A percentile compares a stretch with the other conserved stretches of the same genome.
phyloP scores from a whole-genome alignment of 2,113 vertebrate genomes.

The human region GRCh38 chr4:127979001-127979500 shows the following conservation, averaged over 20 bases:
- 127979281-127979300: no score
- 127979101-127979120: not conserved
- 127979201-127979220: not conserved
- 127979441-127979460: no score
- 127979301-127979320: no score
- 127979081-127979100: not conserved
- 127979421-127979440: no score
- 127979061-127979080: not conserved
- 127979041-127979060: not conserved
- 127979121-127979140: not conserved
- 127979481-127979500: no score
- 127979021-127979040: not conserved
- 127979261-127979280: not conserved
- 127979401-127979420: no score
- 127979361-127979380: no score
- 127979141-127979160: not conserved
- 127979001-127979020: no score
- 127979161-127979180: not conserved
- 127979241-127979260: not conserved
- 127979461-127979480: no score
- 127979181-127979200: not conserved
- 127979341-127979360: no score
- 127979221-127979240: not conserved
- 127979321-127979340: no score
- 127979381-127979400: no score